Conservation (phyloP, 2,888 invertebrate species). For the Hyposoter didymator region DNA sequence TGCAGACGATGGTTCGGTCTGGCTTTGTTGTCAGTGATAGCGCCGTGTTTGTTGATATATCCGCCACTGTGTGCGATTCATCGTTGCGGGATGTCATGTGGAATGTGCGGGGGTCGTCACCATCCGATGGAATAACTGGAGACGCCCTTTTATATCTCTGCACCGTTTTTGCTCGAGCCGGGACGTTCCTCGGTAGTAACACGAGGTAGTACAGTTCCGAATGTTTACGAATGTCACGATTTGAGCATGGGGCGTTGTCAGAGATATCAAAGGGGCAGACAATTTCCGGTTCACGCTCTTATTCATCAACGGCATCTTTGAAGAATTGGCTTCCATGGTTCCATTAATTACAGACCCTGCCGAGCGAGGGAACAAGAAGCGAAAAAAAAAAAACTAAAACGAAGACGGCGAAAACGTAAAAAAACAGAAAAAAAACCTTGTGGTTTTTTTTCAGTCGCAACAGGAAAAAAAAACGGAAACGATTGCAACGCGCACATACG, state of each 20-base stretch:
- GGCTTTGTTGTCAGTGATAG: constrained; percentile 92
- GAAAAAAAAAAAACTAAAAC: constrained; percentile 18
- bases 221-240: constrained; percentile 82
- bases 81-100: constrained; percentile 92
- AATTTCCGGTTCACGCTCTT: constrained; percentile 82
- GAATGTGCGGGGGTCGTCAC: constrained; percentile 94
- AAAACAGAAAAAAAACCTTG: neutral
- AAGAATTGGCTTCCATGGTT: constrained; percentile 57
- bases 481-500: constrained; percentile 52
- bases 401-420: neutral
- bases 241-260: constrained; percentile 81
- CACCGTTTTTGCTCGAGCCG: constrained; percentile 77
- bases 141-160: constrained; percentile 83
- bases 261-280: constrained; percentile 83
- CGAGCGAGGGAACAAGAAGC: constrained; percentile 29
- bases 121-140: constrained; percentile 83
- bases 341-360: constrained; percentile 12
- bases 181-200: constrained; percentile 61
- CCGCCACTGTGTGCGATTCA: constrained; percentile 94
- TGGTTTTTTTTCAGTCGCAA: no score
- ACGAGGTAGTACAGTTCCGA: constrained; percentile 75
- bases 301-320: constrained; percentile 81
- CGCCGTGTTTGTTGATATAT: constrained; percentile 98
- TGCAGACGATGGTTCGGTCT: constrained; percentile 93
- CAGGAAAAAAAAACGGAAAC: constrained; percentile 16